Conservation (phyloP, 2,888 invertebrate species). For the Dolichomitus sp. region DNA sequence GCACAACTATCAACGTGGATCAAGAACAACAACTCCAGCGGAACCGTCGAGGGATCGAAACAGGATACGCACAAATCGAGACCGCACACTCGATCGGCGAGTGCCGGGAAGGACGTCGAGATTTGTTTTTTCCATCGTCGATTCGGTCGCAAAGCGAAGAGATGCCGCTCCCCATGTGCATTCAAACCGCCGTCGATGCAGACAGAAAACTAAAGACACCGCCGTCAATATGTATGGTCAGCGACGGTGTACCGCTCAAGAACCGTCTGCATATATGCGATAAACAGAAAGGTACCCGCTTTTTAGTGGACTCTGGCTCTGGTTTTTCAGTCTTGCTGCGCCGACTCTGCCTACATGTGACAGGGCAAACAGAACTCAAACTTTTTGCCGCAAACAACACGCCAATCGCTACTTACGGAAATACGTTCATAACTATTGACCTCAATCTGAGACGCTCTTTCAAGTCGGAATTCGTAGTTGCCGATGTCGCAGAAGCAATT, state of each 20-base stretch:
- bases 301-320: constrained; percentile 62
- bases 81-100: no score
- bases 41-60: no score
- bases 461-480: constrained; percentile 42
- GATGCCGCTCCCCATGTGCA: constrained; percentile 17
- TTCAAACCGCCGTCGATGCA: not conserved
- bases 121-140: constrained; percentile 33
- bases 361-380: not conserved
- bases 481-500: constrained; percentile 42
- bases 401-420: constrained; percentile 45
- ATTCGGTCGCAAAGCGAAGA: constrained; percentile 13
- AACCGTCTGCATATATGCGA: constrained; percentile 9
- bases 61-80: no score
- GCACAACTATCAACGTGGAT: no score
- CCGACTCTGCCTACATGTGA: not conserved
- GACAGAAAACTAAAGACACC: constrained; percentile 47
- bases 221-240: constrained; percentile 13
- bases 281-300: not conserved
- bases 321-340: constrained; percentile 63
- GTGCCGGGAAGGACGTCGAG: not conserved
- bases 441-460: constrained; percentile 43
- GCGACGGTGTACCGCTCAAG: constrained; percentile 33
- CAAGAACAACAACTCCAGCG: no score
- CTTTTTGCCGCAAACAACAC: constrained; percentile 51
- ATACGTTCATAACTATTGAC: not conserved